Evolutionary conservation across 1,140 invertebrate species (phyloP).

Genomic region (Drosophila lini): DNA sequence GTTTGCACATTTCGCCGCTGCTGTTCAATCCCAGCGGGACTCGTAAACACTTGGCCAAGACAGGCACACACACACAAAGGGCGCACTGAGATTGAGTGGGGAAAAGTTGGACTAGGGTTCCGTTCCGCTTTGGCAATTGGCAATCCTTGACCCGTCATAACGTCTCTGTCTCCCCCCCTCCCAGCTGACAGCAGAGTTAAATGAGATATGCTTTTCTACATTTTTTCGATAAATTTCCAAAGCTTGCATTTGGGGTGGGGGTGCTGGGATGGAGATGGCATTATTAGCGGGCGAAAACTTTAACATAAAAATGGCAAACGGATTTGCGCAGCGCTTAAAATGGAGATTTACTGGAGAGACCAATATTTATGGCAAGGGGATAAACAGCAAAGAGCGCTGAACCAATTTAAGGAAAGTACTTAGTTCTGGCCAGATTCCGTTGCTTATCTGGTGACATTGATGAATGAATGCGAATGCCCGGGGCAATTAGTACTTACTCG

Average conservation of each 20-base stretch:
- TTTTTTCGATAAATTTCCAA: conserved; percentile 77
- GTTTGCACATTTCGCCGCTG: conserved; percentile 73
- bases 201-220: conserved; percentile 82
- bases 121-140: conserved; percentile 49
- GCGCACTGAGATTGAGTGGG: conserved; percentile 44
- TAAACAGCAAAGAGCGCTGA: conserved; percentile 24
- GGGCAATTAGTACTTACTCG: conserved; percentile 24
- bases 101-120: conserved; percentile 53
- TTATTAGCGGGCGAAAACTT: conserved; percentile 67
- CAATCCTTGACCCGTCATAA: conserved; percentile 82
- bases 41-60: conserved; percentile 72
- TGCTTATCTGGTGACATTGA: conserved; percentile 45
- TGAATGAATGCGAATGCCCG: conserved; percentile 41
- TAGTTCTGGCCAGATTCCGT: conserved; percentile 25
- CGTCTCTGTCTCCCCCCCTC: conserved; percentile 27
- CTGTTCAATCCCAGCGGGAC: conserved; percentile 70
- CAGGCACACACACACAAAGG: conserved; percentile 36
- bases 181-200: conserved; percentile 68
- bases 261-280: conserved; percentile 42
- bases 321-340: conserved; percentile 77
- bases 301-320: conserved; percentile 75
- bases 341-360: conserved; percentile 68
- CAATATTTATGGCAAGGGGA: conserved; percentile 65
- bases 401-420: conserved; percentile 43
- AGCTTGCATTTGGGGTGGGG: conserved; percentile 21